phyloP scores from a whole-genome alignment of 2,113 vertebrate species.

The Craseonycteris thonglongyai region DNA sequence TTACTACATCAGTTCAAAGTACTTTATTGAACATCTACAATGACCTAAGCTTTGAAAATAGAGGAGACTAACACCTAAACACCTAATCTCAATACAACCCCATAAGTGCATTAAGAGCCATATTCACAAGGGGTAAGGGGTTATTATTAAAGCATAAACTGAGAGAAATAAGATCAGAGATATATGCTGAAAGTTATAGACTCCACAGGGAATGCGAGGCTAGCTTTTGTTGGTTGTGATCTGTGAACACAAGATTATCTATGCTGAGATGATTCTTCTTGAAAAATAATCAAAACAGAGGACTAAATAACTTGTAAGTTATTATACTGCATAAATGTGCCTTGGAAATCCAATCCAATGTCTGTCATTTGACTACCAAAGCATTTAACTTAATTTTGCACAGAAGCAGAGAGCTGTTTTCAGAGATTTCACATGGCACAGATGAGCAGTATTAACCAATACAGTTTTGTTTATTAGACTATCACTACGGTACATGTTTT shows the following conservation, averaged over 20 bases:
- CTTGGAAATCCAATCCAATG: neutral
- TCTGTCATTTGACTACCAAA: neutral
- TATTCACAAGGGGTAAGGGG: too few species aligned
- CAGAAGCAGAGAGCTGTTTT: neutral
- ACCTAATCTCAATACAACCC: neutral
- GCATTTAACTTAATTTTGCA: conserved; percentile 5
- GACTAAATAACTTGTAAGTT: neutral
- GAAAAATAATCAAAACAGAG: neutral
- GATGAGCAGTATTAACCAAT: neutral
- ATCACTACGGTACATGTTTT: neutral
- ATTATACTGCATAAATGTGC: neutral
- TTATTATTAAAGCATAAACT: neutral
- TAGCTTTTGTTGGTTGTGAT: neutral
- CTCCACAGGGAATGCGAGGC: neutral
- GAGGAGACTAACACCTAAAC: neutral
- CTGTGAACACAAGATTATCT: neutral
- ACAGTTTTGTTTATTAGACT: neutral
- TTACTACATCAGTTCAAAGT: neutral
- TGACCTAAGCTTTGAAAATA: neutral
- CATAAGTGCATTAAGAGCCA: neutral
- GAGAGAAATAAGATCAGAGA: neutral
- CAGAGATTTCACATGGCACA: neutral
- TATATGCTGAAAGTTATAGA: neutral
- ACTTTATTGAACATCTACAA: neutral
- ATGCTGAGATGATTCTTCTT: neutral